Evolutionary conservation across 2,113 vertebrate genomes (phyloP).

Genomic region (Sinocyclocheilus anshuiensis): DNA sequence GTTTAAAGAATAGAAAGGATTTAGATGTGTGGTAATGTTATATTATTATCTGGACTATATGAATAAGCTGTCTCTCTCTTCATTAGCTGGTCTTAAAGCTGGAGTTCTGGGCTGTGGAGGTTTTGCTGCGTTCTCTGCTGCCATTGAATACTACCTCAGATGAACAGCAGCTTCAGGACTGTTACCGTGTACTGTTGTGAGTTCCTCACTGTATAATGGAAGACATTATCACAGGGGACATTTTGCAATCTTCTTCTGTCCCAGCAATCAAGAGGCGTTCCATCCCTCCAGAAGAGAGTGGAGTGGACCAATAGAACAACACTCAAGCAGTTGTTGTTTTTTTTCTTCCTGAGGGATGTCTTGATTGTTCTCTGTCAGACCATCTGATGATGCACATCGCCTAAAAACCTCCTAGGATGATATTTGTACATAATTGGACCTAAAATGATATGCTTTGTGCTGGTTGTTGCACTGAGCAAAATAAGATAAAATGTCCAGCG

Average conservation of each 20-base stretch:
- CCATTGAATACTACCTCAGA: constrained; percentile 91
- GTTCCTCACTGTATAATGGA: not conserved
- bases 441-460: not conserved
- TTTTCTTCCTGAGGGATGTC: not conserved
- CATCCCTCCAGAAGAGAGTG: constrained; percentile 18
- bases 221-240: not conserved
- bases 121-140: constrained; percentile 95
- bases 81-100: constrained; percentile 89
- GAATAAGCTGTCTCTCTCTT: not conserved
- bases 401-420: not conserved
- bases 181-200: not conserved
- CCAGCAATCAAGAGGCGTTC: not conserved
- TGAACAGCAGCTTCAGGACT: constrained; percentile 65
- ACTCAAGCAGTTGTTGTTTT: not conserved
- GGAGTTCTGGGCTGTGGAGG: constrained; percentile 92
- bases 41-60: not conserved
- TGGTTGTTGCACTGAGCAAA: not conserved
- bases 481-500: not conserved
- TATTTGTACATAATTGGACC: constrained; percentile 6
- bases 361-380: not conserved
- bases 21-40: not conserved
- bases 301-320: constrained; percentile 11
- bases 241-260: not conserved
- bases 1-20: not conserved
- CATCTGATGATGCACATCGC: constrained; percentile 10